A percentile compares a stretch with the other conserved stretches of the same genome.
phyloP scores from a whole-genome alignment of 2,797 vertebrate genomes.

The Lutjanus argentimaculatus region DNA sequence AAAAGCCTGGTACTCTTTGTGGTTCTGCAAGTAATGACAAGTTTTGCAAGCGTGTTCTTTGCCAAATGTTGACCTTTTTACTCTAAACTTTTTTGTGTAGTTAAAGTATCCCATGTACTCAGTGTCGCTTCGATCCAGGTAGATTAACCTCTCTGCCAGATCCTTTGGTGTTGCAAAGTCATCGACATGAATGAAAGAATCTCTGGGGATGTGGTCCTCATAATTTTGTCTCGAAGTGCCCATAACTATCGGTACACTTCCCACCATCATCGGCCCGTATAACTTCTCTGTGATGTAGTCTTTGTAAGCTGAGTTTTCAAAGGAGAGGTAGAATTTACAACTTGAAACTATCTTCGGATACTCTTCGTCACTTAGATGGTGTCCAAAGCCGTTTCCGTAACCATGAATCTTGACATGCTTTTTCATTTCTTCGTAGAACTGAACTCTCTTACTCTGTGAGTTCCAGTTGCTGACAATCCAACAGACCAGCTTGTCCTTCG shows the following conservation, averaged over 20 bases:
- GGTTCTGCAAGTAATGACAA: conserved; percentile 38
- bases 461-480: conserved; percentile 57
- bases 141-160: conserved; percentile 48
- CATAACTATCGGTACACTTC: conserved; percentile 52
- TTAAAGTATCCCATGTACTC: conserved; percentile 49
- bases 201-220: conserved; percentile 7
- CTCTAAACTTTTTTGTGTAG: conserved; percentile 37
- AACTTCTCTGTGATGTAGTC: conserved; percentile 66
- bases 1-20: conserved; percentile 7
- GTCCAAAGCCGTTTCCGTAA: conserved; percentile 24
- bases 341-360: neutral
- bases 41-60: conserved; percentile 22
- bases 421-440: conserved; percentile 45
- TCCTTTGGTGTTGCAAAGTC: conserved; percentile 51
- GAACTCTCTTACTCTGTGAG: rapidly evolving
- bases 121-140: conserved; percentile 26
- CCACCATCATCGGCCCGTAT: neutral
- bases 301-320: conserved; percentile 46
- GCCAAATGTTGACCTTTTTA: rapidly evolving
- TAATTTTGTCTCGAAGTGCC: conserved; percentile 53
- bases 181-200: conserved; percentile 46
- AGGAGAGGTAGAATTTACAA: conserved; percentile 63
- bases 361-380: rapidly evolving
- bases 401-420: conserved; percentile 16
- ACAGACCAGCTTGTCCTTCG: conserved; percentile 52